Base-by-base conservation (phyloP, 2,888 invertebrate species). In the Ypsolopha sequella region DNA sequence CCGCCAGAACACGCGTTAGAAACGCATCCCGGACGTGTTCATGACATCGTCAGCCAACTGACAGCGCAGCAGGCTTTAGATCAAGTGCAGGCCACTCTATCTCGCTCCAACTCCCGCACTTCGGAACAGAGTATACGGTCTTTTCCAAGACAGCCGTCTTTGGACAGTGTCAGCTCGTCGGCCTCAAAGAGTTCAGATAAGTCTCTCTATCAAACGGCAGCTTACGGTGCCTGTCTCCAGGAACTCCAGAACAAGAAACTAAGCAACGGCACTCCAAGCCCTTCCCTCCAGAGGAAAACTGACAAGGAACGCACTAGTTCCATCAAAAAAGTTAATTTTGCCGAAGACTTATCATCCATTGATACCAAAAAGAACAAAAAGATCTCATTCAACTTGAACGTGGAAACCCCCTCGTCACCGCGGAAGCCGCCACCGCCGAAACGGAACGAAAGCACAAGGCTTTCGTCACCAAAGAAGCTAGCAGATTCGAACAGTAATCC, bases 381-480 rank as follows among this genome's bases (percentile, higher is more conserved):
- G 67, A 91, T 92, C 55, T 79, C 89, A 4, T 92, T 92, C 60
- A 91, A 90, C 70, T 67, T 91, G 47, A 69, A 67, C 43, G 88
- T 86, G 0, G 78, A 80, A 43, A 68, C 70, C 0, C 91, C 91
- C 0, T 84, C 89, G 0, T 78, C 91, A 7, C 92, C 91, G 0
- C 88, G 89, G 50, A 91, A 91, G 60, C 94, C 94, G 0, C 80
- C 89, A 56, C 93, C 94, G 33, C 95, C 95, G 0, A 92, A 92
- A 60, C 88, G 95, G 38, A 91, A 93, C 53, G 94, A 95, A 63
- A 89, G 89, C 57, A 93, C 93, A 0, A 88, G 90, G 47, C 79
- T 94, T 2, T 90, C 94, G 1, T 93, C 93, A 7, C 94, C 93
- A 4, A 94, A 93, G 69, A 93, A 93, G 61, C 75, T 94, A 35